Base-by-base conservation (phyloP, 2,888 invertebrate genomes). In the Rotaria magnacalcarata region DNA sequence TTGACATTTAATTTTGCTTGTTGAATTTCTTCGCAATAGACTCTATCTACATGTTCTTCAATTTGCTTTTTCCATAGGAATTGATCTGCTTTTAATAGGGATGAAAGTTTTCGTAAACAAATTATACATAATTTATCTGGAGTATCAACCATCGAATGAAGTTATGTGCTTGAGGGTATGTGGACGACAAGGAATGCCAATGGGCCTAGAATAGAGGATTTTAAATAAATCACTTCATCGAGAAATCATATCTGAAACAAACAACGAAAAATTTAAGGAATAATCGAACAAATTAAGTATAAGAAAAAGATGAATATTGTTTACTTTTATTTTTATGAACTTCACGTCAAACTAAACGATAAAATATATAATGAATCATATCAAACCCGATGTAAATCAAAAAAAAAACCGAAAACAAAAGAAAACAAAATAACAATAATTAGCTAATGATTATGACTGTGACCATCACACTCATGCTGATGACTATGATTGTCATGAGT, bases 361-460 rank as follows among this genome's bases (percentile, higher is more conserved):
- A 67, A 27, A 27, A 67, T 67, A 67, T 67, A 34, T 27, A 27
- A 67, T 67, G 19, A 67, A 41, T 34, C 34, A 67, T 5, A 67
- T 19, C 2, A 67, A 11, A 47, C 21, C 24, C 41, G 24, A 11
- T 24, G 19, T 47, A 11, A 24, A 8, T 41, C 1, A 50, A 50
- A 14, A 50, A 14, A 80, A 14, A 80, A n/a, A n/a, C n/a, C n/a
- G n/a, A n/a, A n/a, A n/a, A 0, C 14, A 47, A n/a, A 47, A 24
- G 24, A 80, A 41, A 80, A 47, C 24, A 80, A 14, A 11, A 80
- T 19, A 41, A 52, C 52, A 52, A 52, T 8, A 43, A 43, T 47
- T 47, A 43, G 47, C 47, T 80, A 85, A 67, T 85, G 85, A 34
- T 41, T 41, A 84, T 84, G 84, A 52, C 16, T 54, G 5, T 84